Evolutionary conservation across 2,888 invertebrate species (phyloP).

Genomic region (Cheilosia grossa): DNA sequence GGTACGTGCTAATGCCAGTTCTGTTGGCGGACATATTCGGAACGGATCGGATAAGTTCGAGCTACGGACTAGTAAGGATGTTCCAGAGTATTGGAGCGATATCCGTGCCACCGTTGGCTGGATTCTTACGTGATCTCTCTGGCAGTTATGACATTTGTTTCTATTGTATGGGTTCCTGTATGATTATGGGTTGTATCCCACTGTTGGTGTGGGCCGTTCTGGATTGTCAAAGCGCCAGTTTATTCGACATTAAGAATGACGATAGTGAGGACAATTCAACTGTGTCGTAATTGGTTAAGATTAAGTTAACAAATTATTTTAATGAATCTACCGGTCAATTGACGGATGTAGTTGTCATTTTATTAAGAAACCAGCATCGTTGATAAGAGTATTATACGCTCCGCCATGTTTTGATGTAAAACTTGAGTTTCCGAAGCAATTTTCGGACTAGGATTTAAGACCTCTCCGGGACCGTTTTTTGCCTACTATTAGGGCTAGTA

Average conservation of each 20-base stretch:
- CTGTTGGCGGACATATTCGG: slow-evolving; percentile 90
- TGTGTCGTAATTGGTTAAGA: slow-evolving; percentile 77
- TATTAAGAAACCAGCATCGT: not conserved
- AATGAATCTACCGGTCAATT: not conserved
- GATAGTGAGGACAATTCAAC: slow-evolving; percentile 80
- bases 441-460: too few relatives aligned
- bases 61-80: slow-evolving; percentile 90
- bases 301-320: not conserved
- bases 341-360: not conserved
- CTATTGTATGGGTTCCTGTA: slow-evolving; percentile 90
- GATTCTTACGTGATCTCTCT: slow-evolving; percentile 87
- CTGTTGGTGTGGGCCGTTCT: slow-evolving; percentile 84
- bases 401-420: not conserved
- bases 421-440: not conserved
- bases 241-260: slow-evolving; percentile 78
- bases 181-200: slow-evolving; percentile 88
- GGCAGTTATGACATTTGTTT: slow-evolving; percentile 89
- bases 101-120: slow-evolving; percentile 89
- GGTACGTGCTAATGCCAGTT: slow-evolving; percentile 90
- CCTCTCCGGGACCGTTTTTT: too few relatives aligned
- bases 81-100: slow-evolving; percentile 90
- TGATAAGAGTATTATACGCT: not conserved
- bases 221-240: slow-evolving; percentile 79
- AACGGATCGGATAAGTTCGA: slow-evolving; percentile 89
- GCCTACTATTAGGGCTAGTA: too few relatives aligned